Percentiles rank a stretch among this genome's conserved stretches.
phyloP scores from a whole-genome alignment of 2,888 invertebrate species.

The Temnothorax rugatulus region DNA sequence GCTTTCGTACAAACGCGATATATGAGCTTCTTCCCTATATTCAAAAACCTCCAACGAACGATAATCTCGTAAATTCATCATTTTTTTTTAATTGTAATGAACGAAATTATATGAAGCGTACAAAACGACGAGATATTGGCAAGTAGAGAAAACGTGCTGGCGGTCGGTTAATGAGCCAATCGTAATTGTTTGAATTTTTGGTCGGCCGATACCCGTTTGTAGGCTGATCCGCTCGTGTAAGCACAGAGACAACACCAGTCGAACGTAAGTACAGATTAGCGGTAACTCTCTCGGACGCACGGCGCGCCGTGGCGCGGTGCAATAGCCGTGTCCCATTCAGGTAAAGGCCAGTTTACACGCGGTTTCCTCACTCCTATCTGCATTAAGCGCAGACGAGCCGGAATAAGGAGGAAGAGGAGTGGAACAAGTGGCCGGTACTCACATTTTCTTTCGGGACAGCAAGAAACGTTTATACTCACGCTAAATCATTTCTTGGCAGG shows the following conservation, averaged over 20 bases:
- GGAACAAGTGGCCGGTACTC: constrained; percentile 18
- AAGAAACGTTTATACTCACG: not conserved
- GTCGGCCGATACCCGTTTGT: constrained; percentile 44
- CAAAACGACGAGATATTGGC: not conserved
- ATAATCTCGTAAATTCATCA: not conserved
- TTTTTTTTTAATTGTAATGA: not conserved
- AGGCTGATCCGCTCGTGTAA: constrained; percentile 57
- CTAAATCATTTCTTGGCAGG: not conserved
- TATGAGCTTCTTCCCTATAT: not conserved
- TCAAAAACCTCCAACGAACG: not conserved
- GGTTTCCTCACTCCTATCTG: constrained; percentile 55
- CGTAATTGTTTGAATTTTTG: constrained; percentile 48
- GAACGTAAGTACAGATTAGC: constrained; percentile 77
- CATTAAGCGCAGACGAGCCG: constrained; percentile 31
- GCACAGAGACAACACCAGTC: constrained; percentile 69
- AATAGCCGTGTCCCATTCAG: constrained; percentile 73
- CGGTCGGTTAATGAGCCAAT: not conserved
- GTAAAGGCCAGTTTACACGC: constrained; percentile 75
- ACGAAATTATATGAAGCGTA: not conserved
- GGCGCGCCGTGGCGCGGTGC: constrained; percentile 52
- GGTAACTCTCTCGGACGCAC: constrained; percentile 74
- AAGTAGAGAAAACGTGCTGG: not conserved
- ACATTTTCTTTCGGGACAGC: not conserved
- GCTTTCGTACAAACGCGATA: not conserved
- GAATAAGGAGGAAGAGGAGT: constrained; percentile 29